Evolutionary conservation across 1,140 invertebrate species (phyloP), one percentile per base, ranked within the genome.

Genomic region (Drosophila tsacasi): DNA sequence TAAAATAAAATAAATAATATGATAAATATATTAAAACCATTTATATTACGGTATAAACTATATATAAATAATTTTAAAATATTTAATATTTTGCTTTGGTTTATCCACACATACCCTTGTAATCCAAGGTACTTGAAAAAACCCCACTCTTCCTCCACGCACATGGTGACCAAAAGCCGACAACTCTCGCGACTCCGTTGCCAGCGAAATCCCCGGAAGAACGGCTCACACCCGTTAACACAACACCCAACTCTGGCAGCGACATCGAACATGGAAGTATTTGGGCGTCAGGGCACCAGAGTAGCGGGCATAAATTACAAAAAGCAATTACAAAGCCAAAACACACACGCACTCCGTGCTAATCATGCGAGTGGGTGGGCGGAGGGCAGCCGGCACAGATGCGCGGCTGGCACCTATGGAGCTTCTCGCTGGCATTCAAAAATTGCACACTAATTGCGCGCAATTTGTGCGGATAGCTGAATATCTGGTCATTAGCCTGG

Each of bases 281-380:
- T 21, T 17, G 52, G 3, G 8, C 52, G 21, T 23, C 52, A 37
- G 13, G 8, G 32, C 21, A 55, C 32, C 52, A 10, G 32, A 55
- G 42, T 63, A 58, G 63, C 55, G 79, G 69, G 84, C 85, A 87
- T 87, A 87, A 89, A 87, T 89, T 87, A 87, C 84, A 87, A 87
- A 87, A 87, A 87, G 84, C 84, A 87, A 87, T 87, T 87, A 87
- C 84, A 87, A 83, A 50, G 84, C 84, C 81, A 84, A 87, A 89
- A 84, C 32, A 76, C 72, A 66, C 64, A 76, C 78, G 40, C 60
- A 83, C 75, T 57, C 81, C 69, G 68, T 66, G 62, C 83, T 87
- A 87, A 87, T 87, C 83, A 89, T 65, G 67, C 68, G 61, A 47
- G 60, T 67, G 71, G 67, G 60, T 46, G 46, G 8, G 19, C 27